phyloP scores from a whole-genome alignment of 2,888 invertebrate species.

The Nesidiocoris tenuis region DNA sequence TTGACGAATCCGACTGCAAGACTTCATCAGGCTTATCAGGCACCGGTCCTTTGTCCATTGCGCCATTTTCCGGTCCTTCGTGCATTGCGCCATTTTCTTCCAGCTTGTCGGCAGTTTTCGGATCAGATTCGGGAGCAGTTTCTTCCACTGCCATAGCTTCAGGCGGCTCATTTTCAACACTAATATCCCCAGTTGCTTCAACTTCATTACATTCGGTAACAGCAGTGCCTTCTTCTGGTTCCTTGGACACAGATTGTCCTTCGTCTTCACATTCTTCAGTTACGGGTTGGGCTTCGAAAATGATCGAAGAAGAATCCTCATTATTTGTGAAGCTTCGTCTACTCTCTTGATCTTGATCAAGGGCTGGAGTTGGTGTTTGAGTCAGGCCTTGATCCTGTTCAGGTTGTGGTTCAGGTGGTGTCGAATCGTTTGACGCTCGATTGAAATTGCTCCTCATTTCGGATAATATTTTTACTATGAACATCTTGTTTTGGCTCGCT shows the following conservation, averaged over 20 bases:
- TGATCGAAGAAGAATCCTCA: conserved; percentile 29
- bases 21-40: too few relatives aligned
- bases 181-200: neutral
- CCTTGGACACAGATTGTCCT: neutral
- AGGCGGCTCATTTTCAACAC: neutral
- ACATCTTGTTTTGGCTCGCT: conserved; percentile 32
- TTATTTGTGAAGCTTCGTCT: neutral
- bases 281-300: conserved; percentile 34
- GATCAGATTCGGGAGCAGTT: too few relatives aligned
- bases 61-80: too few relatives aligned
- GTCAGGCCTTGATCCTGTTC: conserved; percentile 4
- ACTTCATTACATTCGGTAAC: neutral
- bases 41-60: neutral
- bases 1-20: too few relatives aligned
- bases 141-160: too few relatives aligned
- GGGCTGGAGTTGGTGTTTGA: too few relatives aligned
- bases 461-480: conserved; percentile 28
- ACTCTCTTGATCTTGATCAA: neutral
- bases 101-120: too few relatives aligned
- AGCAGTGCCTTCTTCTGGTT: neutral
- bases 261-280: conserved; percentile 8
- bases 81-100: too few relatives aligned
- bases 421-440: neutral
- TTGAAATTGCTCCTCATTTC: conserved; percentile 35
- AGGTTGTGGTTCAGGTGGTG: neutral